Evolutionary conservation across 2,113 vertebrate genomes (phyloP), one percentile per base, ranked within the genome.

Genomic region (Periophthalmodon schlosseri): DNA sequence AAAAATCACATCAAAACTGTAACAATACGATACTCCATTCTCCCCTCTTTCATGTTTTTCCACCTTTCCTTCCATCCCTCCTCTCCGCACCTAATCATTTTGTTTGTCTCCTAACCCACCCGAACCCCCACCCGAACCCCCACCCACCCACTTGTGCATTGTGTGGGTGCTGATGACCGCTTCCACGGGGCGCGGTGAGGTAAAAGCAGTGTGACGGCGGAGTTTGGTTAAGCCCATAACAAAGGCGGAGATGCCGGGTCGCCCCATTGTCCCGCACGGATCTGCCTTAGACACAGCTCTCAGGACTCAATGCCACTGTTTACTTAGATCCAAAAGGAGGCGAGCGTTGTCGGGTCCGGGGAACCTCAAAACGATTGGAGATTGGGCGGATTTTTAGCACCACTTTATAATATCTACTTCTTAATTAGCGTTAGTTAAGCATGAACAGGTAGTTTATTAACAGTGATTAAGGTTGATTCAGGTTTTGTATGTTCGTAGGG

Each of bases 221-320:
- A 96, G 96, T 97, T 99, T 98, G 96, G 96, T 97, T 97, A 97
- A 97, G 97, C 96, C 95, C 94, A 93, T 95, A 97, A 99, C 95
- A 97, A 98, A 97, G 94, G 92, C 93, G 20, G 94, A 93, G 96
- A 95, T 94, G 95, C 92, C 93, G 94, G 91, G 85, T 81, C 83
- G 90, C 93, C 91, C 94, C 94, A 95, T 96, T 95, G 94, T 94
- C 94, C 89, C 89, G 85, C 89, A 89, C 93, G 92, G 93, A 95
- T 95, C 94, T 95, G 95, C 94, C 95, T 44, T 94, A 95, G 95
- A 95, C 95, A 95, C 95, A 94, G 93, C 96, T 95, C 94, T 63
- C 95, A 94, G 95, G 95, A 96, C 97, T 98, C 96, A 96, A 97
- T 21, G 97, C 94, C 96, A 96, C 95, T 95, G 96, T 96, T 96